These are phyloP conservation scores for Tholera decimalis DNA, from an alignment of 2,888 invertebrate genomes.

Conservation along the genomic window DNA sequence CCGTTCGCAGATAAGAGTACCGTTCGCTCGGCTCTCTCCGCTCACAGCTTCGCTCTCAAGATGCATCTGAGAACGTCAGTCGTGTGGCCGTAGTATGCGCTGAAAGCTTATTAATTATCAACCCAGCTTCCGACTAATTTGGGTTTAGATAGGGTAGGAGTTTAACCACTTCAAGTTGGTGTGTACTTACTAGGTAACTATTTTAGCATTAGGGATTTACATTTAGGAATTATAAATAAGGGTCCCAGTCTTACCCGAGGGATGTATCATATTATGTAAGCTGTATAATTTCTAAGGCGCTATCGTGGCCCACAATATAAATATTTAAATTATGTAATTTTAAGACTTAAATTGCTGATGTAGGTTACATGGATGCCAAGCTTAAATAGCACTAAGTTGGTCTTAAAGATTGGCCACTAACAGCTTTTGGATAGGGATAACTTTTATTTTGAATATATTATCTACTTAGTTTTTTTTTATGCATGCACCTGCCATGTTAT, in stretches of 20 bases:
- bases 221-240: neutral
- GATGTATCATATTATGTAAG: neutral
- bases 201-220: neutral
- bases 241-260: neutral
- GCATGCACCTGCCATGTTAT: no score
- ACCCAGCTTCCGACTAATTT: conserved; percentile 42
- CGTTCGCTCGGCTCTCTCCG: conserved; percentile 20
- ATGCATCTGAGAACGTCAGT: conserved; percentile 50
- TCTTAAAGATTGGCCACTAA: no score
- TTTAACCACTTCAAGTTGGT: conserved; percentile 22
- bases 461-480: no score
- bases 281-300: no score
- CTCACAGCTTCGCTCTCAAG: conserved; percentile 36
- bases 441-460: no score
- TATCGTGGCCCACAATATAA: no score
- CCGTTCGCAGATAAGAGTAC: conserved; percentile 54
- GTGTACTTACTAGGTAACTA: neutral
- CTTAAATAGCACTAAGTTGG: no score
- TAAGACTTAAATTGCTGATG: no score
- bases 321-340: no score
- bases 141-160: conserved; percentile 20
- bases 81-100: conserved; percentile 36
- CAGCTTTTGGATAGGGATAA: no score
- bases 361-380: no score
- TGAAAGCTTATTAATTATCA: conserved; percentile 61